Base-by-base conservation (phyloP, 2,888 invertebrate genomes). In the Tyria jacobaeae region DNA sequence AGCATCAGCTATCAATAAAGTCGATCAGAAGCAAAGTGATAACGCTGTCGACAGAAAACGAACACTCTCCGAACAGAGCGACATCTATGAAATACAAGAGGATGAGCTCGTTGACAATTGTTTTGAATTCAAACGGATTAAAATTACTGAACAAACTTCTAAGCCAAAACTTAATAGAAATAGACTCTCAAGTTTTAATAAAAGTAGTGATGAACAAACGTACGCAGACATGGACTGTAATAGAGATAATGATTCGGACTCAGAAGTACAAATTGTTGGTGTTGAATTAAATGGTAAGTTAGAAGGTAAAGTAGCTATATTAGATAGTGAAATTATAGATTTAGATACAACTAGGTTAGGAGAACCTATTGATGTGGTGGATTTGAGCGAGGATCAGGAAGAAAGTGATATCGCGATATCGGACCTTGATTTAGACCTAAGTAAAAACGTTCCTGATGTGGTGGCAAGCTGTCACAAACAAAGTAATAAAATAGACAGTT, bases 261-360 rank as follows among this genome's bases (percentile, higher is more conserved):
- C 84, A 0, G 92, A 92, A 83, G 91, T 92, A 76, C 91, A 92
- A 85, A 89, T 92, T 67, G 84, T 92, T 68, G 86, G 88, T 67
- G 84, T 92, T 68, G 86, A 88, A 57, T 62, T 88, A 41, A 76
- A 86, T 37, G 75, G 71, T 52, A 66, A 79, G 25, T 71, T 82
- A 53, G 83, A 82, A 60, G 85, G 84, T 57, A 81, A 83, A 55
- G 57, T 60, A 39, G 71, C 64, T 47, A 69, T 83, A 53, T 82
- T 81, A 12, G 87, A 87, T 68, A 84, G 72, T 66, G 91, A 90
- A 48, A 73, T 91, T 17, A 89, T 92, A 69, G 91, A 90, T 59
- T 77, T 92, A 52, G 90, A 90, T 14, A 70, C 82, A 0, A 75
- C 82, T 24, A 86, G 81, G 57, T 68, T 87, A 53, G 85, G 78